Base-by-base conservation (phyloP, 1,140 invertebrate genomes). In the Lineus longissimus region DNA sequence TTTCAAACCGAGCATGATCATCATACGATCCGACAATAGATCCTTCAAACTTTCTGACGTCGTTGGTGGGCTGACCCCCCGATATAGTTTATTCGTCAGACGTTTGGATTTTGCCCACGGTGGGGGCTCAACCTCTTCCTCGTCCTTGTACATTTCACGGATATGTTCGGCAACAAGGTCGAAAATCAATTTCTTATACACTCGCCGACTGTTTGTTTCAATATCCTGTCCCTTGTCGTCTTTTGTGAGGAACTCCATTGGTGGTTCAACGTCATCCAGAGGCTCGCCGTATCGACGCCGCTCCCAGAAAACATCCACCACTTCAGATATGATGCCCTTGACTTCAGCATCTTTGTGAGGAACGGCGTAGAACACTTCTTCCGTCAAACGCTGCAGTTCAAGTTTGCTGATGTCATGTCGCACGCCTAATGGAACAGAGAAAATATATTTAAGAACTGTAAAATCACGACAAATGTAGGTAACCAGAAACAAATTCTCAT, bases 131-230 rank as follows among this genome's bases (percentile, higher is more conserved):
- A 72, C 69, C 41, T 75, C 70, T 56, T 73, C 67, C 31, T 74
- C 76, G 54, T 74, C 72, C 64, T 70, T 68, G 62, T 81, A 83
- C 56, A 81, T 73, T 36, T 83, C 81, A 30, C 79, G 71, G n/a
- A 87, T 83, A 9, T 87, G 80, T 73, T 89, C 87, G 67, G 86
- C 87, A 55, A 85, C 85, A 15, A 89, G 76, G 75, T 89, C 86
- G 72, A 89, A 89, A 1, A 90, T 70, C 62, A 89, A 86, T 55
- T 72, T 72, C 61, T 77, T 75, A 64, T 73, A 82, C 29, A 72
- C 73, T 22, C 68, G 62, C 54, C 73, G 66, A 68, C 75, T 80
- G 22, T 70, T 65, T 65, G 59, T 64, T 9, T 74, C 69, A 36
- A 77, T 29, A 54, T 71, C 67, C 51, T 61, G 36, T 54, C 69